Conservation (phyloP, 2,797 vertebrate genomes). For the Echeneis naucrates region DNA sequence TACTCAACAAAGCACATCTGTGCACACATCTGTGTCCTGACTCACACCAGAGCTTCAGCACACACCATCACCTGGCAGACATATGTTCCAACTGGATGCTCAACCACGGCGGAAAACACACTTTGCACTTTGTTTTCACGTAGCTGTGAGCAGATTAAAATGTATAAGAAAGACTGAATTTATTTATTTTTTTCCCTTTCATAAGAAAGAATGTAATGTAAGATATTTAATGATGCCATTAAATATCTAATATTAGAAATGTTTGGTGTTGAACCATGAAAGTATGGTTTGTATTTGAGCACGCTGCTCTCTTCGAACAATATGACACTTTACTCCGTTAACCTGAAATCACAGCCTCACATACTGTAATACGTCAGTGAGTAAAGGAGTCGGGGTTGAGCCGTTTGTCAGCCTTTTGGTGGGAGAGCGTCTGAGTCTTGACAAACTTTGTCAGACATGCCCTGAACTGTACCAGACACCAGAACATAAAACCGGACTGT, state of each 20-base stretch:
- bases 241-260: not conserved
- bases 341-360: no score
- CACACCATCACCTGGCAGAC: conserved; percentile 55
- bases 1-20: conserved; percentile 43
- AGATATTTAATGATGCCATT: no score
- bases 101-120: conserved; percentile 1
- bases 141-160: not conserved
- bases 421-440: not conserved
- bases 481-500: no score
- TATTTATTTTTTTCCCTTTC: fast-evolving
- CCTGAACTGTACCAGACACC: not conserved
- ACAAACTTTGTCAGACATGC: not conserved
- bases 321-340: not conserved
- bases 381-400: not conserved
- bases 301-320: not conserved
- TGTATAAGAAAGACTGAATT: not conserved
- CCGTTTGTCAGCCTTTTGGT: not conserved
- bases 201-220: no score
- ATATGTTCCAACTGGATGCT: conserved; percentile 41
- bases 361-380: not conserved
- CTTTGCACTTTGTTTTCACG: not conserved
- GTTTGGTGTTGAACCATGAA: not conserved
- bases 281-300: not conserved
- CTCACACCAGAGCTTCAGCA: conserved; percentile 34
- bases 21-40: conserved; percentile 51